Conservation (phyloP, 2,888 invertebrate species). For the Pedicia rivosa region DNA sequence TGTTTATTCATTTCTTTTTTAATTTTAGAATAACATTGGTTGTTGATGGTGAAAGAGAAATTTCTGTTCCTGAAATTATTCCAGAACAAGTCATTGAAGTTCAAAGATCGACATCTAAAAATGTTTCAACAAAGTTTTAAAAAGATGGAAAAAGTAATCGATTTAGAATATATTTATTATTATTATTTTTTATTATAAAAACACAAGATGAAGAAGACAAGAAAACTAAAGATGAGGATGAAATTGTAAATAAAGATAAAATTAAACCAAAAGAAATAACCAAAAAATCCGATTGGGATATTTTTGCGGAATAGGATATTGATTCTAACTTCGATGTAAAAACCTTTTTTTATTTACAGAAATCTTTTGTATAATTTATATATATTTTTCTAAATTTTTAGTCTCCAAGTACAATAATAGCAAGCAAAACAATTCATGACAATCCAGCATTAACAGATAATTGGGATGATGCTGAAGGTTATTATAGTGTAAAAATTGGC, state of each 20-base stretch:
- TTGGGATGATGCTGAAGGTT: slow-evolving; percentile 99
- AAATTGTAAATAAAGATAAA: slow-evolving; percentile 13
- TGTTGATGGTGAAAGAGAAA: too few species aligned
- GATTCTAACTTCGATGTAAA: slow-evolving; percentile 50
- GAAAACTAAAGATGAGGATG: slow-evolving; percentile 7
- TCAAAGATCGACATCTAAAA: too few species aligned
- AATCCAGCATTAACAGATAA: slow-evolving; percentile 92
- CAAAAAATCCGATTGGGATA: slow-evolving; percentile 63
- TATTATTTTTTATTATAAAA: too few species aligned
- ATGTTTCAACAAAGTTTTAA: too few species aligned
- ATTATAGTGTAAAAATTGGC: slow-evolving; percentile 91
- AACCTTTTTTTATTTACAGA: background rate
- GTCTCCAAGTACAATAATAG: slow-evolving; percentile 48
- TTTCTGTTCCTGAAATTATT: too few species aligned
- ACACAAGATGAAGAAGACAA: slow-evolving; percentile 7
- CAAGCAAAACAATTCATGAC: slow-evolving; percentile 42
- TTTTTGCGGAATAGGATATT: slow-evolving; percentile 86
- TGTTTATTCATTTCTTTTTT: too few species aligned
- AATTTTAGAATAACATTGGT: too few species aligned
- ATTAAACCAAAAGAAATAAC: slow-evolving; percentile 25
- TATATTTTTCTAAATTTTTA: slow-evolving; percentile 18
- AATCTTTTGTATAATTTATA: slow-evolving; percentile 7
- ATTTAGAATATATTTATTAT: too few species aligned
- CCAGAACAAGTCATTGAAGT: too few species aligned
- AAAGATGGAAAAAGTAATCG: too few species aligned